Evolutionary conservation across 2,797 vertebrate genomes (phyloP), one percentile per base, ranked within the genome.

Genomic region (Girardinus metallicus): DNA sequence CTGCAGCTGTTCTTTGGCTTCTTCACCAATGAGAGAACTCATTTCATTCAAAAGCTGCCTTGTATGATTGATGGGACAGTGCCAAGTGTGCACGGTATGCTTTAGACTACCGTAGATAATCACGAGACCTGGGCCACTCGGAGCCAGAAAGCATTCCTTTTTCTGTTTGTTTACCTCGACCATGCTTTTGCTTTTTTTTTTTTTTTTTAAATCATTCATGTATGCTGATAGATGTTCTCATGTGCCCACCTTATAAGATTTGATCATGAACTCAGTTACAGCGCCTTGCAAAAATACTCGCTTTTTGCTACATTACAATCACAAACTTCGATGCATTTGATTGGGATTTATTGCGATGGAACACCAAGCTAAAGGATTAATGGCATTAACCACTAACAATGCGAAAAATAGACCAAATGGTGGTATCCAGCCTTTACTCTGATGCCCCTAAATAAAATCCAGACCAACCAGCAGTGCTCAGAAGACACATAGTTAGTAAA

Each of bases 1-100:
- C 80, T 83, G 79, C 85, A 88, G 83, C 90, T 90, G 81, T 86
- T 93, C 90, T 92, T 91, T 89, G 87, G 87, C 86, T 89, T 91
- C 83, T 80, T 73, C 79, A 93, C 90, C 90, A 91, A 89, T 86
- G 64, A 90, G 89, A 90, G 62, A 80, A 82, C 80, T 85, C 13
- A 39, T 87, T 87, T 86, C 44, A 74, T 51, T 83, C 78, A 60
- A 87, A 88, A 90, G 80, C 83, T 86, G 82, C 87, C 80, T 72
- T 75, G 81, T 53, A 75, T 80, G 83, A 89, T 79, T 71, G 83
- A 88, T 86, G 73, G 83, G 85, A 83, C 57, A 81, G 51, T 83
- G 77, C 75, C 88, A 83, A 71, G 77, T 88, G 86, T 77, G 76
- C 77, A 84, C 21, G 43, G 71, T 80, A 82, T 66, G 60, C 81